Evolutionary conservation across 2,888 invertebrate genomes (phyloP).

Genomic region (Gymnocheta viridis): DNA sequence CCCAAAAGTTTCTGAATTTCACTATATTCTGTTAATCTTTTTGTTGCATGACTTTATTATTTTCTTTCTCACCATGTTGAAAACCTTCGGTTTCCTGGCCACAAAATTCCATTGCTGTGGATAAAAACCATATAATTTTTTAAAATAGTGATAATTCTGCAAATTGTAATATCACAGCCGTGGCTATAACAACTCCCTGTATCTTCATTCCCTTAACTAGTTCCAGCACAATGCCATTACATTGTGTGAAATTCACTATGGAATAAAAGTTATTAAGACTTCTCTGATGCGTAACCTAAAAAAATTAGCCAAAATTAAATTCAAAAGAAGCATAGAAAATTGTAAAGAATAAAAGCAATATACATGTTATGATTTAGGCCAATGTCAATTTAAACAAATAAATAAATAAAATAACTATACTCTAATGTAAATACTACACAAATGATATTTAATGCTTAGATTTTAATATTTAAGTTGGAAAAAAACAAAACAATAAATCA

Average conservation of each 20-base stretch:
- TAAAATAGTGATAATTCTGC: too few species aligned
- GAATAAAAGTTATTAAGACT: not conserved
- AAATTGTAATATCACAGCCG: too few species aligned
- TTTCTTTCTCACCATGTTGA: too few species aligned
- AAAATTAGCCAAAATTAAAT: not conserved
- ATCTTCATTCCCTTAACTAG: too few species aligned
- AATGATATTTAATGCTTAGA: constrained; percentile 13
- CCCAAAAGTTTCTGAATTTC: too few species aligned
- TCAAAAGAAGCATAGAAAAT: not conserved
- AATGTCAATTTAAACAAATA: constrained; percentile 12
- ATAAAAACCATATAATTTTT: too few species aligned
- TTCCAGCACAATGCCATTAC: too few species aligned
- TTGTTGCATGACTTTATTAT: too few species aligned
- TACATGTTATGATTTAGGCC: constrained; percentile 31
- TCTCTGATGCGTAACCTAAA: not conserved
- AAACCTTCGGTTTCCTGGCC: too few species aligned
- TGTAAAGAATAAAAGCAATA: not conserved
- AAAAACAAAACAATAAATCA: not conserved
- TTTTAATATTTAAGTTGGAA: not conserved
- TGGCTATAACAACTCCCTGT: too few species aligned
- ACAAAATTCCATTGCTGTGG: too few species aligned
- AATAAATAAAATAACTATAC: not conserved
- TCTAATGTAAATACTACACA: not conserved
- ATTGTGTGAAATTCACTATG: not conserved
- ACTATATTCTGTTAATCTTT: too few species aligned